A percentile compares a stretch with the other conserved stretches of the same genome.
These are phyloP conservation scores for Anabacerthia variegaticeps DNA, from an alignment of 2,797 vertebrate species.

Conservation along the genomic window DNA sequence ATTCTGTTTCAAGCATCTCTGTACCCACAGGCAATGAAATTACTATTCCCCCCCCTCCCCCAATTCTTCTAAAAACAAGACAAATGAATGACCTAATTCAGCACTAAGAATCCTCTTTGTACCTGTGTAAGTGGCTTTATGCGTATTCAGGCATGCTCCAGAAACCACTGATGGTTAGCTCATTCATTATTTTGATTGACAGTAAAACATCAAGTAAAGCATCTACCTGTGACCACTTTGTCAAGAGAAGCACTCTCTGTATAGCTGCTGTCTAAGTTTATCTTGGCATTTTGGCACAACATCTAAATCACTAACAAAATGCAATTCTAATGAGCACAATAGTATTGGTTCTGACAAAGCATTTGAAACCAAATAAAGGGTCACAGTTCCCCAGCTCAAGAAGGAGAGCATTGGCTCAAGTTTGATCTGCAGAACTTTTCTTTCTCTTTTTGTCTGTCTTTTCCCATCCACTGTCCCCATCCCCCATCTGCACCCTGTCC, in stretches of 20 bases:
- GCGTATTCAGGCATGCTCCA: not conserved
- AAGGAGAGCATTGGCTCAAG: not conserved
- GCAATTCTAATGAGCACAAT: not conserved
- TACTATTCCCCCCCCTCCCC: not conserved
- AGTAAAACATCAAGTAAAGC: constrained; percentile 15
- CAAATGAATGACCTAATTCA: not conserved
- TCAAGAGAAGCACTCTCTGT: not conserved
- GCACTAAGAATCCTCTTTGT: not conserved
- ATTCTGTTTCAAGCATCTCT: constrained; percentile 7
- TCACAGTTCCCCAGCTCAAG: not conserved
- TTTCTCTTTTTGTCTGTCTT: not conserved
- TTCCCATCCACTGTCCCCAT: rapidly evolving
- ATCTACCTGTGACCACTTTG: constrained; percentile 2
- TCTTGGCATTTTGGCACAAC: constrained; percentile 4
- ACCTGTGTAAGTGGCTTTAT: not conserved
- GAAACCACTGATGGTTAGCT: not conserved
- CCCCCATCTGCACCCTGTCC: too few relatives aligned
- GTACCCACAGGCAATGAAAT: not conserved
- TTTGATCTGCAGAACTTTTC: not conserved
- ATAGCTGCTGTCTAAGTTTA: not conserved
- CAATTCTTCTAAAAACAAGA: not conserved
- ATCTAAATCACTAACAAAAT: constrained; percentile 23
- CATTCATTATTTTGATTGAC: constrained; percentile 44
- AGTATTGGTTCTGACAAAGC: not conserved
- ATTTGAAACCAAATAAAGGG: not conserved